Evolutionary conservation across 2,113 vertebrate species (phyloP).

Genomic region (Montifringilla adamsi): DNA sequence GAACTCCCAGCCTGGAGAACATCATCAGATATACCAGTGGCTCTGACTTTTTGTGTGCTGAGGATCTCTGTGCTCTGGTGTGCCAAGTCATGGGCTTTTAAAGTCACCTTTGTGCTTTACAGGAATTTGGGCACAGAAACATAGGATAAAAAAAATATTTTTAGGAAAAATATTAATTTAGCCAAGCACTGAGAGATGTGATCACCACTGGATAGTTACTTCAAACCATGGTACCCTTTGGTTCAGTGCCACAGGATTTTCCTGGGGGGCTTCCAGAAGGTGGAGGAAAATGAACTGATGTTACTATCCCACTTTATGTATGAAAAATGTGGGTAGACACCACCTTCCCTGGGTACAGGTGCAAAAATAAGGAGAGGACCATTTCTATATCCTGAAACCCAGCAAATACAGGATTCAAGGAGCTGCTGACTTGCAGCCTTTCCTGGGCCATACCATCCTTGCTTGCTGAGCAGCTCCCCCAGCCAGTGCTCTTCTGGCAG

Average conservation of each 20-base stretch:
- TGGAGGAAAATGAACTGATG: neutral
- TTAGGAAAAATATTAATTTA: neutral
- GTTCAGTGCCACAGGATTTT: neutral
- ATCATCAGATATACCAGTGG: neutral
- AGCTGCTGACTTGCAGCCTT: neutral
- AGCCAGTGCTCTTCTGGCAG: neutral
- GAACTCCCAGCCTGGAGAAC: neutral
- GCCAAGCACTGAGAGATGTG: neutral
- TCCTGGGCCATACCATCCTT: neutral
- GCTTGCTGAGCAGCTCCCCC: neutral
- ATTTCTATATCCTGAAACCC: neutral
- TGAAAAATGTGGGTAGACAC: neutral
- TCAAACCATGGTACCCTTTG: neutral
- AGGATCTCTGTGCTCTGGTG: neutral
- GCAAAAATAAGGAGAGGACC: neutral
- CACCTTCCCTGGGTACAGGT: neutral
- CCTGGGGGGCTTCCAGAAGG: fast-evolving
- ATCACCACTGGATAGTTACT: neutral
- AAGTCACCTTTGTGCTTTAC: neutral
- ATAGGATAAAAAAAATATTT: neutral
- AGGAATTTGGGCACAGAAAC: neutral
- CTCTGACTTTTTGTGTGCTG: neutral
- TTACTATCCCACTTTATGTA: neutral
- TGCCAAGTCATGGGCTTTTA: neutral
- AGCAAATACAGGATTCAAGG: neutral